Evolutionary conservation across 2,113 vertebrate species (phyloP), one percentile per base, ranked within the genome.

Genomic region (Noctilio leporinus): DNA sequence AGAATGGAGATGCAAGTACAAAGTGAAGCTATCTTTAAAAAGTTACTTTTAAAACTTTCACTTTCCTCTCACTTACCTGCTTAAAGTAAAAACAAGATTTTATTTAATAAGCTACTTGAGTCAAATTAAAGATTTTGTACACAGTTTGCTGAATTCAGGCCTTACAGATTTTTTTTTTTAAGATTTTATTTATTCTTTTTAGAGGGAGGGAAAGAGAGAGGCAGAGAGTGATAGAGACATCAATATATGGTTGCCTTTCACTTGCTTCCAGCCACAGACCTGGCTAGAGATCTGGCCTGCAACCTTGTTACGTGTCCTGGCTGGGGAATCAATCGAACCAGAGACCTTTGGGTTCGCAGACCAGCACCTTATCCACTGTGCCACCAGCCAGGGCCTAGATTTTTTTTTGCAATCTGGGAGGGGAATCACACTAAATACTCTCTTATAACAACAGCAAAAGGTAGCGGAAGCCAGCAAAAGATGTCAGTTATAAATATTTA

Each of bases 1-100:
- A 95, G 51, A 96, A 93, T 55, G 76, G 69, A 86, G 64, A 96
- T 87, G 28, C 24, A 35, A 89, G 5, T 45, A 95, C 33, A 55
- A 12, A 93, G 40, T 55, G 38, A 0, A 75, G 53, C 16, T 96
- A 64, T 78, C n/a, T 86, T 30, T 47, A 69, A 86, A 93, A 96
- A 85, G 28, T 49, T 73, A 91, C 35, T 93, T 40, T 89, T 70
- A 86, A 92, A 95, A 95, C 10, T 78, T 49, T 24, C 33, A 40
- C 72, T 16, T 84, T 30, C 38, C 12, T 75, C 12, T 87, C 67
- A 91, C 93, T 81, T 95, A 93, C 91, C 89, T 93, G 43, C 30
- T 57, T 85, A 92, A 93, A 89, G 24, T 72, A 64, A 91, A 82
- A 86, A 24, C 20, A 93, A 70, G 7, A 53, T 86, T 89, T 93